These are phyloP conservation scores for Vombatus ursinus DNA, from an alignment of 2,113 vertebrate species.

Conservation along the genomic window DNA sequence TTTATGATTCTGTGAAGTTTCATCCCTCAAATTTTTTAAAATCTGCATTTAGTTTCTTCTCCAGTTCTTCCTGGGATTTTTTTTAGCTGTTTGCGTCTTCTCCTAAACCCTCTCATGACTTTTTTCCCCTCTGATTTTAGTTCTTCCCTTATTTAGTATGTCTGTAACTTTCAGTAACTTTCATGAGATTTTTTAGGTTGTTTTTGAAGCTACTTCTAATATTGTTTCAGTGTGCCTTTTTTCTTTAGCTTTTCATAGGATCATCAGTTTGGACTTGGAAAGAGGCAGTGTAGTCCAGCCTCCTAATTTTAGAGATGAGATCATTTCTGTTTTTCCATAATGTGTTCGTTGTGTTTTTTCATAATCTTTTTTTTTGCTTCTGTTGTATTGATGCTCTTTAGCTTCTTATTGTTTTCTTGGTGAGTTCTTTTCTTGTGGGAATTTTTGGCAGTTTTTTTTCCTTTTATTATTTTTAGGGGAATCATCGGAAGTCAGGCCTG, in stretches of 20 bases:
- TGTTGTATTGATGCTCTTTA: background rate
- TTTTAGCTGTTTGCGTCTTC: background rate
- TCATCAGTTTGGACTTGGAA: background rate
- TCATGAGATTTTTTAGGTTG: background rate
- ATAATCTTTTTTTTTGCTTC: too few species aligned
- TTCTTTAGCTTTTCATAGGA: background rate
- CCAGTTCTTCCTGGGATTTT: background rate
- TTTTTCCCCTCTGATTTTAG: background rate
- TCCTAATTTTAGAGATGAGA: background rate
- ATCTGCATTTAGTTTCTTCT: background rate
- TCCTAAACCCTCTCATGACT: background rate
- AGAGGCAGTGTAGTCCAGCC: background rate
- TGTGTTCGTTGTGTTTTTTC: background rate
- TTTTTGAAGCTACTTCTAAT: background rate
- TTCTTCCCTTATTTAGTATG: background rate
- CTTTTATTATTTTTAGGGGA: background rate
- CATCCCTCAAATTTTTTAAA: background rate
- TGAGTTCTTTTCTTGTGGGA: background rate
- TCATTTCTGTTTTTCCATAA: background rate
- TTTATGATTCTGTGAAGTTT: background rate
- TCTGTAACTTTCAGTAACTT: background rate
- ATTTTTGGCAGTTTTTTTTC: background rate
- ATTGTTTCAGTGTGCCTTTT: background rate
- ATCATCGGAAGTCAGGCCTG: background rate
- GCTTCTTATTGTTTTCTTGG: background rate